Evolutionary conservation across 1,140 invertebrate genomes (phyloP).

Genomic region (Heliconius nattereri): DNA sequence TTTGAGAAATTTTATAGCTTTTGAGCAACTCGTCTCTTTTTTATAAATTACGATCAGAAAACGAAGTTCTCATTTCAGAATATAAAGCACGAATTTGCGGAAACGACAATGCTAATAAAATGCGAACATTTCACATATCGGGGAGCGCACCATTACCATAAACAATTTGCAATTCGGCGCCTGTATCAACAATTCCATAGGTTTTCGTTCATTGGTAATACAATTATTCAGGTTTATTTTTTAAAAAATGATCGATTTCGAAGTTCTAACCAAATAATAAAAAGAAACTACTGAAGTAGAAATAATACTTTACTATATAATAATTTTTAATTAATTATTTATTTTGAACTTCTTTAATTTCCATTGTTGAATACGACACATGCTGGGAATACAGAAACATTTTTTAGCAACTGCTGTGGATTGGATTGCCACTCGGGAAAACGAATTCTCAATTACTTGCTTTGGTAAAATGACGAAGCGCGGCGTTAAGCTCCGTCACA

Average conservation of each 20-base stretch:
- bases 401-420: too few relatives aligned
- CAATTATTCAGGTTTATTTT: conserved; percentile 14
- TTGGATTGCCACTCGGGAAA: too few relatives aligned
- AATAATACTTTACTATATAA: too few relatives aligned
- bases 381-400: too few relatives aligned
- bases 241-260: not conserved
- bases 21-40: not conserved
- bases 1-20: not conserved
- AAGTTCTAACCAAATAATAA: too few relatives aligned
- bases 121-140: conserved; percentile 55
- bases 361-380: too few relatives aligned
- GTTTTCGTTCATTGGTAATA: conserved; percentile 45
- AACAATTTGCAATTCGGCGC: conserved; percentile 60
- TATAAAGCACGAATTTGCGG: conserved; percentile 37
- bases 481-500: too few relatives aligned
- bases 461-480: too few relatives aligned
- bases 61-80: conserved; percentile 33
- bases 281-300: too few relatives aligned
- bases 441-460: too few relatives aligned
- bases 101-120: conserved; percentile 41
- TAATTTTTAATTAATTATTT: too few relatives aligned
- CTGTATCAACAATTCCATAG: conserved; percentile 51
- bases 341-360: too few relatives aligned
- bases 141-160: conserved; percentile 53
- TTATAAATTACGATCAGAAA: conserved; percentile 19